Evolutionary conservation across 1,140 invertebrate species (phyloP).

Genomic region (Eupristina koningsbergeri): DNA sequence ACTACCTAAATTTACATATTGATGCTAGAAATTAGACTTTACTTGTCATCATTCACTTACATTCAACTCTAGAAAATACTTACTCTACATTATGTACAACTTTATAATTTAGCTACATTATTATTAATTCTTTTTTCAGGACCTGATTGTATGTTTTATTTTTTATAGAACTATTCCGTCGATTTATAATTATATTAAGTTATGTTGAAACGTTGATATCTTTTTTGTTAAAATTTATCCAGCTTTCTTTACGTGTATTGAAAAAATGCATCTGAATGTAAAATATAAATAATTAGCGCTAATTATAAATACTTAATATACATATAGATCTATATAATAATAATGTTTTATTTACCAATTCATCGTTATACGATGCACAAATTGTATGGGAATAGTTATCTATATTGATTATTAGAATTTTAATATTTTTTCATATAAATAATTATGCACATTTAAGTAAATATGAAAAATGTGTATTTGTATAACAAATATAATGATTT

Average conservation of each 20-base stretch:
- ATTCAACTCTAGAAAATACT: conserved; percentile 70
- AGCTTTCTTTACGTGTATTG: background rate
- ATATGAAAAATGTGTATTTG: background rate
- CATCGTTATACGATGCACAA: background rate
- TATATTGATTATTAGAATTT: background rate
- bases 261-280: conserved; percentile 22
- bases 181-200: background rate
- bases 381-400: conserved; percentile 1
- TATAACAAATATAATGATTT: conserved; percentile 1
- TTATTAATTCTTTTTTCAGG: conserved; percentile 53
- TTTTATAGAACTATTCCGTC: background rate
- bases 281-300: conserved; percentile 38
- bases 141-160: conserved; percentile 48
- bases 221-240: background rate
- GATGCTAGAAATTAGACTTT: conserved; percentile 18
- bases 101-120: conserved; percentile 67
- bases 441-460: conserved; percentile 13
- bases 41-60: conserved; percentile 54
- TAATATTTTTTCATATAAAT: background rate
- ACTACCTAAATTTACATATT: conserved; percentile 56
- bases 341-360: conserved; percentile 36
- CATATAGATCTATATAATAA: conserved; percentile 55
- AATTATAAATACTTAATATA: conserved; percentile 40
- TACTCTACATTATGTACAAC: conserved; percentile 70
- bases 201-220: background rate